These are phyloP conservation scores for Stichodactyla helianthus DNA, from an alignment of 64 coral and sea anemone species.

Conservation along the genomic window DNA sequence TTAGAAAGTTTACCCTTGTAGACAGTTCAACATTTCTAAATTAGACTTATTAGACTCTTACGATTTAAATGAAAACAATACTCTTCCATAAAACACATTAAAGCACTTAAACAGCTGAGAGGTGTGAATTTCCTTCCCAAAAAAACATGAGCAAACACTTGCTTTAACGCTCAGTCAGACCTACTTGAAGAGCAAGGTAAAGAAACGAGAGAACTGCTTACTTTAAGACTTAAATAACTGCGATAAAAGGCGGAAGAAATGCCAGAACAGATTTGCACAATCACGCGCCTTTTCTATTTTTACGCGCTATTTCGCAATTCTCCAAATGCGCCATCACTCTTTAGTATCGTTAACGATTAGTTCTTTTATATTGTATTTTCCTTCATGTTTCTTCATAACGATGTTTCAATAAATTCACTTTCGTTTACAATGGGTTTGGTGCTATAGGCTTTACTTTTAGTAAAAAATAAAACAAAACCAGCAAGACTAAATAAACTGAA, in stretches of 20 bases:
- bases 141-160: background rate
- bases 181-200: background rate
- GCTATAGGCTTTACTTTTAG: background rate
- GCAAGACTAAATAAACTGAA: background rate
- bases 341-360: too few relatives aligned
- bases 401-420: background rate
- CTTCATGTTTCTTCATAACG: background rate
- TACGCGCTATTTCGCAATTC: background rate
- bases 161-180: background rate
- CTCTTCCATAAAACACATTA: background rate
- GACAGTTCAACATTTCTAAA: background rate
- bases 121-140: background rate
- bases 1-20: too few relatives aligned
- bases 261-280: background rate
- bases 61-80: background rate
- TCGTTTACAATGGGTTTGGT: too few relatives aligned
- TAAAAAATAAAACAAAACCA: background rate
- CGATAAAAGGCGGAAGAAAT: constrained; percentile 7
- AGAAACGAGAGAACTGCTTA: background rate
- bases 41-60: background rate
- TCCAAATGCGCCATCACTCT: background rate
- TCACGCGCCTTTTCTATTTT: background rate
- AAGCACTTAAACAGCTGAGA: background rate
- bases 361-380: background rate
- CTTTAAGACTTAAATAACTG: background rate